A percentile compares a stretch with the other conserved stretches of the same genome.
phyloP scores from a whole-genome alignment of 2,113 vertebrate species.

The Anoplopoma fimbria region DNA sequence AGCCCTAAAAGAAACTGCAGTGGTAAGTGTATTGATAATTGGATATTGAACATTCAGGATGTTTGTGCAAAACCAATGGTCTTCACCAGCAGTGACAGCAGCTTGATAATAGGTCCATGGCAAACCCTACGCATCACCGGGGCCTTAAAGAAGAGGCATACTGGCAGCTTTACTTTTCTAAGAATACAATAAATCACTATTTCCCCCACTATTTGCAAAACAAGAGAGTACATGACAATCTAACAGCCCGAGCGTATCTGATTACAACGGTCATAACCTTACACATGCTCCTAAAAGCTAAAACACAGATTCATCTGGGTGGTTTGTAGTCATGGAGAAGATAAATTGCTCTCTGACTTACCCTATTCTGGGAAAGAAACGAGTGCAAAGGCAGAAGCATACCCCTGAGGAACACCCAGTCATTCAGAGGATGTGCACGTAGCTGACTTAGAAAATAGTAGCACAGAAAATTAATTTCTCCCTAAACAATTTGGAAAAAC shows the following conservation, averaged over 20 bases:
- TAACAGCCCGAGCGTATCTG: slow-evolving; percentile 17
- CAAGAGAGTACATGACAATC: slow-evolving; percentile 13
- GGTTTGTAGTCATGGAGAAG: slow-evolving; percentile 43
- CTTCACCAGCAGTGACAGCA: neutral
- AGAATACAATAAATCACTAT: neutral
- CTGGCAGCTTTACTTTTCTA: neutral
- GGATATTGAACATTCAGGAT: neutral
- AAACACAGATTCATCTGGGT: slow-evolving; percentile 26
- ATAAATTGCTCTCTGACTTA: slow-evolving; percentile 55
- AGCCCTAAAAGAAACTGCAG: neutral
- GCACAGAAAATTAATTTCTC: slow-evolving; percentile 86
- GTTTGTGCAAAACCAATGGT: neutral
- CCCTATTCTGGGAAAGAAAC: slow-evolving; percentile 66
- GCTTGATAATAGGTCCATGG: neutral
- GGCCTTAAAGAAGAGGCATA: neutral
- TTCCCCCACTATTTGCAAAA: slow-evolving; percentile 1
- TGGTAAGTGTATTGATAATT: neutral
- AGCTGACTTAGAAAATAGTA: slow-evolving; percentile 87
- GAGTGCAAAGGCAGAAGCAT: slow-evolving; percentile 69
- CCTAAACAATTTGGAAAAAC: slow-evolving; percentile 85
- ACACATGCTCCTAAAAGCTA: slow-evolving; percentile 20
- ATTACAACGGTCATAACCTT: slow-evolving; percentile 37
- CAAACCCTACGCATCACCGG: neutral
- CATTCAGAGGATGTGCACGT: slow-evolving; percentile 85
- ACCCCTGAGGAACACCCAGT: slow-evolving; percentile 86